Percentiles rank a stretch among this genome's conserved stretches.
Conservation (phyloP, 2,113 vertebrate genomes). For the Carassius auratus region DNA sequence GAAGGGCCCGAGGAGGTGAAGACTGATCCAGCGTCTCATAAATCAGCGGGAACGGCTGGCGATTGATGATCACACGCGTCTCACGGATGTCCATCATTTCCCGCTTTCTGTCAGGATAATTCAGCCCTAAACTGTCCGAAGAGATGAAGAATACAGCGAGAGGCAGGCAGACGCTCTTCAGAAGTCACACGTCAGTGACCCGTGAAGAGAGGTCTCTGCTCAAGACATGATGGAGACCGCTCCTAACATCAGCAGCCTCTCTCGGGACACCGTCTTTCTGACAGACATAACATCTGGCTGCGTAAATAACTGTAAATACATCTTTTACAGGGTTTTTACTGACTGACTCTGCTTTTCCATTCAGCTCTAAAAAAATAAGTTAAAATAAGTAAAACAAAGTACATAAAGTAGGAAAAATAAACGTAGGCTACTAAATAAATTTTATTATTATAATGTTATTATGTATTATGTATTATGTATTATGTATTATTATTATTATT, state of each 20-base stretch:
- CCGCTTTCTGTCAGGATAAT: constrained; percentile 74
- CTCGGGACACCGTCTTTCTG: neutral
- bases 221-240: neutral
- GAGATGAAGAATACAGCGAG: constrained; percentile 65
- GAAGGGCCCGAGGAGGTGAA: constrained; percentile 36
- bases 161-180: neutral
- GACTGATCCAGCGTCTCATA: constrained; percentile 71
- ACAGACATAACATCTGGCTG: neutral
- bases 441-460: too few relatives aligned
- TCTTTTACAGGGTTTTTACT: neutral
- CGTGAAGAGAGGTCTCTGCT: neutral
- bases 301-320: too few relatives aligned
- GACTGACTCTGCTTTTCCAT: too few relatives aligned
- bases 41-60: constrained; percentile 75
- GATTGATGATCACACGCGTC: constrained; percentile 79
- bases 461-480: too few relatives aligned
- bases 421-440: too few relatives aligned
- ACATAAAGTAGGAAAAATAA: too few relatives aligned
- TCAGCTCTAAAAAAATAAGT: too few relatives aligned
- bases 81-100: constrained; percentile 76
- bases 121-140: constrained; percentile 73
- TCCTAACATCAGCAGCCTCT: neutral
- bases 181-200: neutral
- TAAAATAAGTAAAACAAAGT: too few relatives aligned
- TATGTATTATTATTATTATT: too few relatives aligned